Percentiles rank a stretch among this genome's conserved stretches.
These are phyloP conservation scores for Sarcoramphus papa DNA, from an alignment of 2,797 vertebrate species.

Conservation along the genomic window DNA sequence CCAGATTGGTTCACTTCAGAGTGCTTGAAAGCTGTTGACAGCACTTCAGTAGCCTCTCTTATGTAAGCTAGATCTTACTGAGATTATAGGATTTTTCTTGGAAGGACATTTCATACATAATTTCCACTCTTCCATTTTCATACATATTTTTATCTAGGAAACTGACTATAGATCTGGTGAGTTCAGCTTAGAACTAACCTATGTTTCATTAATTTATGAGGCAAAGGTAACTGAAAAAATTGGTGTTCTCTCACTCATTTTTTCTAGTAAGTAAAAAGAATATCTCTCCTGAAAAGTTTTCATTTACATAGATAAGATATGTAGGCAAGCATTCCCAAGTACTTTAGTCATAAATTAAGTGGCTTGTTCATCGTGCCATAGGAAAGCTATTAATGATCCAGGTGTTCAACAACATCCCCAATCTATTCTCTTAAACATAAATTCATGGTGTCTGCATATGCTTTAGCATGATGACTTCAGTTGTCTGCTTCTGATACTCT, in stretches of 20 bases:
- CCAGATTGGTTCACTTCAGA: slow-evolving; percentile 1
- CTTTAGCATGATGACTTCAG: neutral
- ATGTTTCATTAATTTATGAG: neutral
- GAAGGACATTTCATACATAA: slow-evolving; percentile 1
- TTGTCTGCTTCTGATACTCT: neutral
- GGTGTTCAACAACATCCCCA: neutral
- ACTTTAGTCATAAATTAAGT: neutral
- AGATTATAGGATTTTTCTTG: slow-evolving; percentile 14
- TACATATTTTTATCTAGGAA: neutral
- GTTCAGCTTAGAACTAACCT: neutral
- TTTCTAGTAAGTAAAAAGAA: neutral
- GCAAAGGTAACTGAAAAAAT: neutral
- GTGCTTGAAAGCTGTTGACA: slow-evolving; percentile 40
- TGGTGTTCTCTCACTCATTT: neutral
- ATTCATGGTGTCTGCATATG: neutral
- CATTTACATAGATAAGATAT: neutral
- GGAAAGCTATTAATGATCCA: neutral
- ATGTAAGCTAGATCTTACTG: neutral
- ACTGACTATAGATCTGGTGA: neutral
- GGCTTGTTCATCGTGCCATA: neutral
- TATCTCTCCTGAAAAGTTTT: neutral
- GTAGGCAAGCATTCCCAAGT: neutral
- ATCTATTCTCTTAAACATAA: neutral
- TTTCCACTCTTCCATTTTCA: slow-evolving; percentile 9
- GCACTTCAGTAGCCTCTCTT: slow-evolving; percentile 20